Evolutionary conservation across 2,888 invertebrate species (phyloP), one percentile per base, ranked within the genome.

Genomic region (Heliconius erato): DNA sequence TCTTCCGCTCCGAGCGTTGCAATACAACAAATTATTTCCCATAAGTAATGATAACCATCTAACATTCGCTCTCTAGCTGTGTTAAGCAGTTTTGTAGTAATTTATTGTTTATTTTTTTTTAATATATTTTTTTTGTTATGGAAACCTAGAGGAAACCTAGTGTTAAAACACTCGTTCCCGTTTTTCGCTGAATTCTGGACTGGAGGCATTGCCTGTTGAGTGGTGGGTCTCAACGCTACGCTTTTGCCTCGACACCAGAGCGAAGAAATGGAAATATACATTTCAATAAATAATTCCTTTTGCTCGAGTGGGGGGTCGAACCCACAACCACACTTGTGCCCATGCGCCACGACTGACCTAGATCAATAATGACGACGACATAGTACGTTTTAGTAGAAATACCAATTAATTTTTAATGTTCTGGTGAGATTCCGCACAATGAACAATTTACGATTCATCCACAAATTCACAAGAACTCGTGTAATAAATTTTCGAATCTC

Each of bases 11-110:
- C 89, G 88, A 90, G 89, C 92, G 92, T 91, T 92, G 92, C 92
- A 93, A 94, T 92, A 93, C 90, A 91, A 93, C 93, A 94, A 93
- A 94, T 94, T 94, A 94, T 92, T 91, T 90, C 91, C 91, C 90
- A 94, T 95, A 94, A 94, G 93, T 93, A 93, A 88, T 84, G 85
- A 83, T 85, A 82, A 83, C 81, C 84, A 83, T 82, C 81, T 74
- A 83, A 80, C 82, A 74, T 79, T 76, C 71, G 79, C 74, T 80
- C 78, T 81, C 74, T 69, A 79, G 77, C 79, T 91, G 90, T 87
- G 88, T 90, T 93, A 92, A 93, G 92, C 90, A 93, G 92, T 91
- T 88, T 88, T 91, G 92, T 92, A 90, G 88, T 89, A 90, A 91
- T 81, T 69, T 79, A 79, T 74, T 74, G 1, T 49, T 80, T 40